Evolutionary conservation across 1,140 invertebrate species (phyloP).

Genomic region (Cherax destructor): DNA sequence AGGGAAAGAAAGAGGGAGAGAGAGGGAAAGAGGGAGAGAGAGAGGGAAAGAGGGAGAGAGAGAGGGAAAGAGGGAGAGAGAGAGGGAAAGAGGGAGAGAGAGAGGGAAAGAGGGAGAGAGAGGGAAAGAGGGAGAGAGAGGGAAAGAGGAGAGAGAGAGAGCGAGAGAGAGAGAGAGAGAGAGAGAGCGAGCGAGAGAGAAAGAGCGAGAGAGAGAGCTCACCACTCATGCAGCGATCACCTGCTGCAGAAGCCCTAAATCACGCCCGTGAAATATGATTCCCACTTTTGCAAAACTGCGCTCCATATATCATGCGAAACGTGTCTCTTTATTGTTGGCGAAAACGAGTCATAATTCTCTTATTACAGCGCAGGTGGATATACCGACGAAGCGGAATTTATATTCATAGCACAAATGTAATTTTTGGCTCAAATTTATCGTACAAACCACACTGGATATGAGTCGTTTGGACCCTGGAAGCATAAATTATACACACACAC

Average conservation of each 20-base stretch:
- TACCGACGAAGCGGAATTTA: not conserved
- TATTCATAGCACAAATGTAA: constrained; percentile 17
- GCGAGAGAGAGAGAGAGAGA: not conserved
- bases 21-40: no score
- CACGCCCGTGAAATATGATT: constrained; percentile 10
- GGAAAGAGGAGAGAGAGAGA: not conserved
- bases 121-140: not conserved
- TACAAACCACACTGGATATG: constrained; percentile 4
- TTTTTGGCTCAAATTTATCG: constrained; percentile 1
- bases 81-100: no score
- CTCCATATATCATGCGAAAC: not conserved
- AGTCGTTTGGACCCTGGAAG: not conserved
- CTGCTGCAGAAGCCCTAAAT: constrained; percentile 1
- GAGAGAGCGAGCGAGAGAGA: constrained; percentile 5
- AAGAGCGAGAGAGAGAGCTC: not conserved
- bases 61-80: no score
- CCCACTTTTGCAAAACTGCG: constrained; percentile 2
- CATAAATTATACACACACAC: not conserved
- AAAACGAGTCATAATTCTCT: constrained; percentile 17
- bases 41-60: no score
- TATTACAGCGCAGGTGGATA: constrained; percentile 7
- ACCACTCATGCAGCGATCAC: not conserved
- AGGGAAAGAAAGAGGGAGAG: no score
- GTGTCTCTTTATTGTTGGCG: constrained; percentile 5
- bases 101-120: no score